Evolutionary conservation across 64 coral and sea anemone species (phyloP).

Genomic region (Hydrozoanthus tunicans): DNA sequence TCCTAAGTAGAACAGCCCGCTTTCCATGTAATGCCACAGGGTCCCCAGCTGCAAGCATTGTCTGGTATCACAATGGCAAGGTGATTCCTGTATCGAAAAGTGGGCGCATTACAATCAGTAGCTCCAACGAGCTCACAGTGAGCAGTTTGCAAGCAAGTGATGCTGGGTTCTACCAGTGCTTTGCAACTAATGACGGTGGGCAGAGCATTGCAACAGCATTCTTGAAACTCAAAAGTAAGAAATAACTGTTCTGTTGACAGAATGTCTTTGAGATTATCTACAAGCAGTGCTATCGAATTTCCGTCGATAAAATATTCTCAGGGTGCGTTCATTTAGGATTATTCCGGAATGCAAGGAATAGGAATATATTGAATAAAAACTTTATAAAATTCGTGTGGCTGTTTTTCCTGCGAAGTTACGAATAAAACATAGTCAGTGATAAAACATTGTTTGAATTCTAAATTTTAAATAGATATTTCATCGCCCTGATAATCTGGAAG

Average conservation of each 20-base stretch:
- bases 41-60: constrained; percentile 53
- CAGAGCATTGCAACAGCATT: constrained; percentile 54
- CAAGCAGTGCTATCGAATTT: no score
- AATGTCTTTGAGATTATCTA: neutral
- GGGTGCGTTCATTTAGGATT: no score
- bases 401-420: no score
- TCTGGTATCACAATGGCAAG: constrained; percentile 85
- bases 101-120: constrained; percentile 48
- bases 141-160: constrained; percentile 67
- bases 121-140: constrained; percentile 66
- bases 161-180: constrained; percentile 70
- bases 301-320: no score
- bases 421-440: no score
- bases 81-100: constrained; percentile 27
- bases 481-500: no score
- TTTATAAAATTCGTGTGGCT: no score
- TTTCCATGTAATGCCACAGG: constrained; percentile 75
- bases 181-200: constrained; percentile 74
- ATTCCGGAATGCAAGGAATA: no score
- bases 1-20: constrained; percentile 30
- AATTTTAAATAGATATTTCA: no score
- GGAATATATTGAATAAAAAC: no score
- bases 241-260: neutral
- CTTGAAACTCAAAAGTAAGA: constrained; percentile 73
- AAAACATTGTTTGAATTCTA: no score